phyloP scores from a whole-genome alignment of 2,797 vertebrate genomes.

The Acropternis orthonyx region DNA sequence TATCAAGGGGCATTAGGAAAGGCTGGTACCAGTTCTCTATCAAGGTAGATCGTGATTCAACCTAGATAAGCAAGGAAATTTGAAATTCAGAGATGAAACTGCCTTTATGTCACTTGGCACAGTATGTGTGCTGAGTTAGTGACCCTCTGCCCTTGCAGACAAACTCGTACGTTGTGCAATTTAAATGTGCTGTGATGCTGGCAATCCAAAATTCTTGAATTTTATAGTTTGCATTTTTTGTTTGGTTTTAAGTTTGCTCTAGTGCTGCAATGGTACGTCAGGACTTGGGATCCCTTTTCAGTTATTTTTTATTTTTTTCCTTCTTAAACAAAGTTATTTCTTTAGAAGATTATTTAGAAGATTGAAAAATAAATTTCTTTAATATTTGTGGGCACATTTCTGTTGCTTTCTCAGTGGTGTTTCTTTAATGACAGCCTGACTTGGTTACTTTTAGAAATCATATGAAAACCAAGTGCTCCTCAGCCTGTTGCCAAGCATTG shows the following conservation, averaged over 20 bases:
- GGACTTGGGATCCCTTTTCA: not conserved
- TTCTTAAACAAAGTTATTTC: not conserved
- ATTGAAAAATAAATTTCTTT: conserved; percentile 35
- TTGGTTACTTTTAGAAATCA: conserved; percentile 35
- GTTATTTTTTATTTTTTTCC: not conserved
- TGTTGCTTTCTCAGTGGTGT: conserved; percentile 25
- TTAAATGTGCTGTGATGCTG: not conserved
- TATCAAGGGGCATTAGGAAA: not conserved
- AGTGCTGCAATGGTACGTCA: not conserved
- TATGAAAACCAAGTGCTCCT: conserved; percentile 45
- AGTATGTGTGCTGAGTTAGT: not conserved
- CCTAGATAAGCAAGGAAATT: not conserved
- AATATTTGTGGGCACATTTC: conserved; percentile 26
- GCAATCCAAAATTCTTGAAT: not conserved
- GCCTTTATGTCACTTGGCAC: not conserved
- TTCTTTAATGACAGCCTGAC: conserved; percentile 47
- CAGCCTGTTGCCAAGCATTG: conserved; percentile 54
- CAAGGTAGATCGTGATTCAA: not conserved
- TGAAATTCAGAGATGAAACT: not conserved
- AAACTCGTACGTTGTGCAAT: not conserved
- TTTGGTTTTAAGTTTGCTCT: not conserved
- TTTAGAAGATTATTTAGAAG: not conserved
- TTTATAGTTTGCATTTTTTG: not conserved
- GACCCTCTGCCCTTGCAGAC: not conserved
- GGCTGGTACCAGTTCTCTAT: not conserved